A percentile compares a stretch with the other conserved stretches of the same genome.
Conservation (phyloP, 2,888 invertebrate genomes). For the Alloplasta piceator region DNA sequence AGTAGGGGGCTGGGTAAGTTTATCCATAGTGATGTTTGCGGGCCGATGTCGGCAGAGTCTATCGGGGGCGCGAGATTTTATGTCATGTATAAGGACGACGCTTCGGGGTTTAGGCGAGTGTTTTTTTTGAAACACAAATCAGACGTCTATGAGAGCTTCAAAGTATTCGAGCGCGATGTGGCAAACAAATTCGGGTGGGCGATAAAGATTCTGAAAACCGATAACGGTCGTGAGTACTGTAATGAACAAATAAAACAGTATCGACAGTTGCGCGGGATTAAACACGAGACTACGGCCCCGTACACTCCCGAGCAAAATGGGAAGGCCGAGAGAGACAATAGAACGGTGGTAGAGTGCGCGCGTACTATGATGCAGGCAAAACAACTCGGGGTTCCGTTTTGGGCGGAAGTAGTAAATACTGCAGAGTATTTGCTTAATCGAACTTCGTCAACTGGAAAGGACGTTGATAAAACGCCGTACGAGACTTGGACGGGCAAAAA, state of each 20-base stretch:
- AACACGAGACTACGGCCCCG: conserved; percentile 57
- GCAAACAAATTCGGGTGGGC: conserved; percentile 18
- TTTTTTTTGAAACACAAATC: conserved; percentile 39
- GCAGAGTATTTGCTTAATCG: conserved; percentile 49
- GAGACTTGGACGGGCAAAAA: conserved; percentile 53
- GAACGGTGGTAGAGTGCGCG: conserved; percentile 65
- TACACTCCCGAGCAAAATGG: conserved; percentile 67
- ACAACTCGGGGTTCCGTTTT: conserved; percentile 22
- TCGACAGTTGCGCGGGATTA: conserved; percentile 50
- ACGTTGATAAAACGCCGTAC: conserved; percentile 39
- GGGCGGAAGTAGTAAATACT: conserved; percentile 50
- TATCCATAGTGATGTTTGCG: conserved; percentile 24
- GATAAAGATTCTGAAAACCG: conserved; percentile 31
- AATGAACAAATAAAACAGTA: conserved; percentile 17
- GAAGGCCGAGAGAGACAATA: conserved; percentile 64
- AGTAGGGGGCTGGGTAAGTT: conserved; percentile 26
- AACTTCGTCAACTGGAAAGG: conserved; percentile 2
- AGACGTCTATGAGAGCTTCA: conserved; percentile 25
- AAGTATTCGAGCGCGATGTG: not conserved
- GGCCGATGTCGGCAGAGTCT: conserved; percentile 33
- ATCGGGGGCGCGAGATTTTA: conserved; percentile 28
- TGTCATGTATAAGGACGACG: conserved; percentile 19
- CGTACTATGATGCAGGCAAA: conserved; percentile 63
- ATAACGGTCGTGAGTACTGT: conserved; percentile 44
- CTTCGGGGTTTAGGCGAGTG: conserved; percentile 22